Base-by-base conservation (phyloP, 2,797 vertebrate genomes). In the Intellagama lesueurii region DNA sequence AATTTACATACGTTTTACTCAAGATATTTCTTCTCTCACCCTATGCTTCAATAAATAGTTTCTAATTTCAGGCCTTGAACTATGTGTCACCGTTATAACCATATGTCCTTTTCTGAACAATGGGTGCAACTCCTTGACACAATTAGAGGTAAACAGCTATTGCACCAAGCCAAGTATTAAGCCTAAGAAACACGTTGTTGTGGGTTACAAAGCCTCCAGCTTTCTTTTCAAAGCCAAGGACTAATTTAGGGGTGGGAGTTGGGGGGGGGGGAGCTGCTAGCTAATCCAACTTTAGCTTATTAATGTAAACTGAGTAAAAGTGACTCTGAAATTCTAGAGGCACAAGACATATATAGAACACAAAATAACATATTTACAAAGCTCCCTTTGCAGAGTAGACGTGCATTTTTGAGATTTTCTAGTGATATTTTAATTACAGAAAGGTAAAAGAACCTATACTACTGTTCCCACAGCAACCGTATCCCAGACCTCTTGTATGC, bases 41-140 rank as follows among this genome's bases (percentile, higher is more conserved):
- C 87, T 60, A 47, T 79, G 5, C 3, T 0, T 91, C 66, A 78
- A 70, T 87, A 90, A 82, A 89, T 82, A 44, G 52, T 40, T 68
- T 90, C 87, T 88, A 90, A 94, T 81, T 88, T 83, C 77, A 87
- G 88, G 30, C 77, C 85, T 81, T 86, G 70, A 66, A 92, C 19
- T 64, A 64, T 94, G 90, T 90, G 89, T 79, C 81, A 87, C 5
- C 0, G 68, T 89, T 90, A 75, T 89, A 35, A 0, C 0, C 7
- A 60, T 87, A 73, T 81, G 93, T 60, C 69, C 5, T 35, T 76
- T 77, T 93, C 88, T 88, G 87, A 93, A 64, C 87, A 93, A 83
- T 79, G 80, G 89, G 83, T 82, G 11, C 26, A 82, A 89, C 85
- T 84, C 90, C 66, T 80, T 91, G 91, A 91, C 30, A 52, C 75